A percentile compares a stretch with the other conserved stretches of the same genome.
Evolutionary conservation across 2,113 vertebrate species (phyloP).

Genomic region (Stomatorhinus ivindoensis): DNA sequence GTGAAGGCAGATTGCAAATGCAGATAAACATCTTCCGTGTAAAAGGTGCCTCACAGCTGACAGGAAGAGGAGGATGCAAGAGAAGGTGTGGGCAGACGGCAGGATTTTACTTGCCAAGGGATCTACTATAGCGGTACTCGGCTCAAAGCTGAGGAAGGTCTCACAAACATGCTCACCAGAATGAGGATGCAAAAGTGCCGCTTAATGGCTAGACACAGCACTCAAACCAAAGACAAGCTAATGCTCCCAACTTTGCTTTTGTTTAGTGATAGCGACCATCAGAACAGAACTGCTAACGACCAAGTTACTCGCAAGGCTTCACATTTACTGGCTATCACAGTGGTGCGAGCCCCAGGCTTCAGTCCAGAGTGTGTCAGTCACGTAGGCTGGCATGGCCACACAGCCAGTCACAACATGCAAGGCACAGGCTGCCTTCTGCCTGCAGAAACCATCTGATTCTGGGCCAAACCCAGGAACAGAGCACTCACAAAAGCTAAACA

Average conservation of each 20-base stretch:
- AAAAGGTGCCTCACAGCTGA: background rate
- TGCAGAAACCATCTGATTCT: background rate
- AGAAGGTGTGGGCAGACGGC: background rate
- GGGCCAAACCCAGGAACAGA: background rate
- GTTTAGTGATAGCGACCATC: background rate
- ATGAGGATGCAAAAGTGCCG: background rate
- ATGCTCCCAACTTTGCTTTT: background rate
- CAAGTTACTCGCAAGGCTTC: background rate
- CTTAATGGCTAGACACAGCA: background rate
- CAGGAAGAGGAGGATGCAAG: background rate
- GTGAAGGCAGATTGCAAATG: conserved; percentile 28
- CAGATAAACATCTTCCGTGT: background rate
- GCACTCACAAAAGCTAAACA: background rate
- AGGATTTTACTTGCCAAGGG: background rate
- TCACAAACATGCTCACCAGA: background rate
- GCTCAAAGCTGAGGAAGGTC: background rate
- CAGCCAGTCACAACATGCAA: background rate
- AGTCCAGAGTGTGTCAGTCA: background rate
- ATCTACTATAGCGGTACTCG: background rate
- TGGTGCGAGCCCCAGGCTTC: background rate
- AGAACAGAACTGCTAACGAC: background rate
- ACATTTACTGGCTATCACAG: background rate
- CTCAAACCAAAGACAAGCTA: background rate
- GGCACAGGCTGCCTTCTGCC: background rate
- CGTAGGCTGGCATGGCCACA: background rate